These are phyloP conservation scores for Idaea dimidiata DNA, from an alignment of 2,888 invertebrate species.

Conservation along the genomic window DNA sequence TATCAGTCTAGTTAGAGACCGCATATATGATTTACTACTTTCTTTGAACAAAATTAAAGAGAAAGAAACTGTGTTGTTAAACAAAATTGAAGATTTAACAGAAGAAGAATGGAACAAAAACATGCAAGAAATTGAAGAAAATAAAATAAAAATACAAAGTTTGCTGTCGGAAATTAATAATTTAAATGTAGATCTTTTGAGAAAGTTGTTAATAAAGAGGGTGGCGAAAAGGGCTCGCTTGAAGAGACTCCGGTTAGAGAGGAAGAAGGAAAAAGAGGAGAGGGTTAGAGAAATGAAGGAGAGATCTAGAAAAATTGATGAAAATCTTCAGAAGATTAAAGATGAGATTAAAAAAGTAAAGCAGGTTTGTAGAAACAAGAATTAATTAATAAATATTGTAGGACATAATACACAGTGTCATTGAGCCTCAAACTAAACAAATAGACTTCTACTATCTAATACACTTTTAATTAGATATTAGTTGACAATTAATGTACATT, in stretches of 20 bases:
- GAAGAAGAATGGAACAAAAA: constrained; percentile 79
- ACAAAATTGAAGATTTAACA: constrained; percentile 64
- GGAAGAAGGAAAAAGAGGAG: constrained; percentile 58
- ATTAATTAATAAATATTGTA: constrained; percentile 2
- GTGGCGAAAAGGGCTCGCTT: constrained; percentile 71
- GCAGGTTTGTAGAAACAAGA: constrained; percentile 58
- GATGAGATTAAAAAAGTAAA: constrained; percentile 82
- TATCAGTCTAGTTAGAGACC: constrained; percentile 45
- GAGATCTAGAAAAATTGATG: constrained; percentile 83
- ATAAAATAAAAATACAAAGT: constrained; percentile 69
- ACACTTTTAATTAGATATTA: too few relatives aligned
- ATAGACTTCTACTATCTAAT: too few relatives aligned
- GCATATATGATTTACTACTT: constrained; percentile 40
- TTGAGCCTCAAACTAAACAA: too few relatives aligned
- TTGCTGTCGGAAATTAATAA: constrained; percentile 61
- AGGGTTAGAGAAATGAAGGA: constrained; percentile 64
- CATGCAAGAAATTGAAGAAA: constrained; percentile 68
- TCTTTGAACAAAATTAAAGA: constrained; percentile 44
- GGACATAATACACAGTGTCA: too few relatives aligned
- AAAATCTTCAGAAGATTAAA: constrained; percentile 83
- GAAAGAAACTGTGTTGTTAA: constrained; percentile 61
- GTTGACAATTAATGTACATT: too few relatives aligned
- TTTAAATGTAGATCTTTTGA: constrained; percentile 59
- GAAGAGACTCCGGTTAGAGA: constrained; percentile 60
- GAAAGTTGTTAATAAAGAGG: constrained; percentile 65